Conservation (phyloP, 1,140 invertebrate genomes). For the Bombus ignitus region DNA sequence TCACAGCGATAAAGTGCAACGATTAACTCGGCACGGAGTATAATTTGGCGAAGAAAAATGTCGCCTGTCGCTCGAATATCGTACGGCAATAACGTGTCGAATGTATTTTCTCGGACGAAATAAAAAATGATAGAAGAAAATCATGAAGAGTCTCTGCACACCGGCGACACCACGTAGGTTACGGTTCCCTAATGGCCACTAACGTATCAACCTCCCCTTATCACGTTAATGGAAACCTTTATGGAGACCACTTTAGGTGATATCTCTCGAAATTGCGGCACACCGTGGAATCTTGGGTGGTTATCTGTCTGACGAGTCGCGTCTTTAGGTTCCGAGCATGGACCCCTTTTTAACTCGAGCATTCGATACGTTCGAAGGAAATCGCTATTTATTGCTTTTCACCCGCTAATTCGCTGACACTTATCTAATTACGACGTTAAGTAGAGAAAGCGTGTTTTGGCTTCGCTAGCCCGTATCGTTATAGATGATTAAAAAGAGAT, state of each 20-base stretch:
- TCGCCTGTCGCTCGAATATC: conserved; percentile 7
- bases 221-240: conserved; percentile 73
- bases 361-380: background rate
- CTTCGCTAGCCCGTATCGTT: background rate
- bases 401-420: background rate
- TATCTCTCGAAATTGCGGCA: conserved; percentile 53
- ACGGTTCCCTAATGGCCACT: conserved; percentile 58
- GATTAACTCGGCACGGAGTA: conserved; percentile 51
- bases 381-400: background rate
- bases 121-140: conserved; percentile 28
- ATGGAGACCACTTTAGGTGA: conserved; percentile 65
- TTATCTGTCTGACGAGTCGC: conserved; percentile 52
- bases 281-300: conserved; percentile 61
- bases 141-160: conserved; percentile 8
- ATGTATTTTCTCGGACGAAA: conserved; percentile 6
- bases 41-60: conserved; percentile 47
- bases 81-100: conserved; percentile 30
- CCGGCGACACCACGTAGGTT: conserved; percentile 43
- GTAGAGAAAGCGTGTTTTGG: background rate
- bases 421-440: background rate
- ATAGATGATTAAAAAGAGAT: background rate
- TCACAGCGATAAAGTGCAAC: conserved; percentile 55
- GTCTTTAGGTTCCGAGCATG: conserved; percentile 39
- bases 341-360: conserved; percentile 10
- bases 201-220: conserved; percentile 62